Conservation (phyloP, 2,888 invertebrate genomes). For the Conus canariensis region DNA sequence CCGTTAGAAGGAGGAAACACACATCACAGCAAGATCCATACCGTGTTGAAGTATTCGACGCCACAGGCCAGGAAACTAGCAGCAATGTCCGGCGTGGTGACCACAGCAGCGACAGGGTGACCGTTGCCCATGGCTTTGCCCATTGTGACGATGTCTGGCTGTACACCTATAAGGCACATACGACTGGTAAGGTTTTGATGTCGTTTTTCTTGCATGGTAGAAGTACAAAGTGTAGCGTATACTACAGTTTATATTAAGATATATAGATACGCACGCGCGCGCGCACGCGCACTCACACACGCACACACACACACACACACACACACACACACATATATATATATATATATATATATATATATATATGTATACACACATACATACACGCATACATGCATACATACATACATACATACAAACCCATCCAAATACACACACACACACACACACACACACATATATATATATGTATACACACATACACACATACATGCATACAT, state of each 20-base stretch:
- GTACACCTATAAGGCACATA: constrained; percentile 82
- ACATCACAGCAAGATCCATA: constrained; percentile 75
- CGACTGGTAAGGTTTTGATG: no score
- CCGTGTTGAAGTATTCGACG: constrained; percentile 98
- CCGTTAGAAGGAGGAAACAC: no score
- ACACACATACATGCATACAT: background rate
- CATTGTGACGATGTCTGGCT: constrained; percentile 98
- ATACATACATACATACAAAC: background rate
- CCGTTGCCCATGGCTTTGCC: constrained; percentile 99
- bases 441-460: background rate
- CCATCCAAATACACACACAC: background rate
- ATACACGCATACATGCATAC: background rate
- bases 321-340: background rate
- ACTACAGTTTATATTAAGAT: background rate
- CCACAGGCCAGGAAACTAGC: constrained; percentile 93
- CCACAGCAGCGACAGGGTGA: constrained; percentile 94
- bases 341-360: background rate
- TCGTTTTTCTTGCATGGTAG: no score
- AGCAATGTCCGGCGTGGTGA: constrained; percentile 95
- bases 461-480: background rate
- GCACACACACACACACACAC: constrained; percentile 18
- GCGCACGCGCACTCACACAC: background rate
- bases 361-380: background rate
- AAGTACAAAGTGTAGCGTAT: no score
- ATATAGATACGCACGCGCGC: background rate